phyloP scores from a whole-genome alignment of 2,797 vertebrate species.

The Poeciliopsis turneri region DNA sequence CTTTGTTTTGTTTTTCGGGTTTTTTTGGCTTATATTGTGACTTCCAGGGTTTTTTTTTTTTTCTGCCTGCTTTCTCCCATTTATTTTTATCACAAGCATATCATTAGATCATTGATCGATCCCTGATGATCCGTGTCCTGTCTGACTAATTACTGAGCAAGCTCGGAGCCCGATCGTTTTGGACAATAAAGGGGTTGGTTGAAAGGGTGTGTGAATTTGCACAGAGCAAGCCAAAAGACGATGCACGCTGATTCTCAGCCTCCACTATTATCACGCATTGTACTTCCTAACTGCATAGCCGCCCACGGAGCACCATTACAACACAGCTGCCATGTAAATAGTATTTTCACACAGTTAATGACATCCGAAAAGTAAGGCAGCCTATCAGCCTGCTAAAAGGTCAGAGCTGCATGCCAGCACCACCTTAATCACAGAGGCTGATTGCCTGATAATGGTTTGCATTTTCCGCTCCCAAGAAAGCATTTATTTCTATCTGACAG shows the following conservation, averaged over 20 bases:
- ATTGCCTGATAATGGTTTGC: slow-evolving; percentile 51
- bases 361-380: slow-evolving; percentile 60
- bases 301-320: slow-evolving; percentile 67
- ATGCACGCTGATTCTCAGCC: slow-evolving; percentile 59
- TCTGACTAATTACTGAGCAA: slow-evolving; percentile 62
- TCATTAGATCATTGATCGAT: slow-evolving; percentile 49
- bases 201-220: slow-evolving; percentile 1
- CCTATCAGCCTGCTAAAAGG: slow-evolving; percentile 52
- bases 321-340: slow-evolving; percentile 66
- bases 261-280: slow-evolving; percentile 70
- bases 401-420: slow-evolving; percentile 57
- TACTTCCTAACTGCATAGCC: slow-evolving; percentile 71
- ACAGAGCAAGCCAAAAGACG: slow-evolving; percentile 31
- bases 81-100: slow-evolving; percentile 36
- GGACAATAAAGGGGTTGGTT: slow-evolving; percentile 36
- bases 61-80: slow-evolving; percentile 1
- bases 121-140: slow-evolving; percentile 41
- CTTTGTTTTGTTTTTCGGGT: too few species aligned
- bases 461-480: slow-evolving; percentile 41
- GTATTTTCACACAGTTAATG: slow-evolving; percentile 58
- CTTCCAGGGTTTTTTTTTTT: neutral
- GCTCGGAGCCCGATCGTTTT: slow-evolving; percentile 40
- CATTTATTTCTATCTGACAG: slow-evolving; percentile 34
- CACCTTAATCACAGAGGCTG: slow-evolving; percentile 55
- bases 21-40: neutral